A percentile compares a stretch with the other conserved stretches of the same genome.
phyloP scores from a whole-genome alignment of 92 coral and sea anemone genomes.

The Porites divaricata region DNA sequence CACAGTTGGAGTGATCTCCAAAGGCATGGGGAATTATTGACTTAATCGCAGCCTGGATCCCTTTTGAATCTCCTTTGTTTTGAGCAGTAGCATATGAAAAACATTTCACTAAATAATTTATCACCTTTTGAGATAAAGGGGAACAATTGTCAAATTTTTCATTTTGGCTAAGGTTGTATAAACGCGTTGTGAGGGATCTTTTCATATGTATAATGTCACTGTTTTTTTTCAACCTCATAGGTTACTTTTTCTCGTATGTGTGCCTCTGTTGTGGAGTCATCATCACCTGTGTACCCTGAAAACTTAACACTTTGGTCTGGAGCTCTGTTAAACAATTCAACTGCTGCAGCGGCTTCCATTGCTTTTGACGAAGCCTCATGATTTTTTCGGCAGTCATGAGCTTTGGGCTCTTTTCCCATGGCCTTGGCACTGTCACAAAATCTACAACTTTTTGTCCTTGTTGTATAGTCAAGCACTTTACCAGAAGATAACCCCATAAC shows the following conservation, averaged over 20 bases:
- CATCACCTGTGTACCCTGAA: slow-evolving; percentile 69
- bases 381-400: slow-evolving; percentile 68
- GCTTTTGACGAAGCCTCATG: slow-evolving; percentile 70
- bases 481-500: slow-evolving; percentile 61
- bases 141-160: slow-evolving; percentile 60
- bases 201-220: slow-evolving; percentile 56
- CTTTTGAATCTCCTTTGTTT: neutral
- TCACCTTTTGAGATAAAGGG: slow-evolving; percentile 16
- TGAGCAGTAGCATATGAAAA: neutral
- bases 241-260: slow-evolving; percentile 56
- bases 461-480: slow-evolving; percentile 57
- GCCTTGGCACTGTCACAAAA: slow-evolving; percentile 39
- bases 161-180: slow-evolving; percentile 59
- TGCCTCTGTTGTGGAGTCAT: slow-evolving; percentile 69
- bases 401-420: slow-evolving; percentile 20
- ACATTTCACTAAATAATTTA: neutral
- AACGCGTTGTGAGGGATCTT: slow-evolving; percentile 57
- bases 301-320: slow-evolving; percentile 49
- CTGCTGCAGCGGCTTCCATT: slow-evolving; percentile 66
- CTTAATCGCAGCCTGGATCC: slow-evolving; percentile 9
- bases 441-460: slow-evolving; percentile 61
- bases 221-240: slow-evolving; percentile 62
- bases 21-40: slow-evolving; percentile 49
- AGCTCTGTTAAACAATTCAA: slow-evolving; percentile 47
- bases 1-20: slow-evolving; percentile 34